A percentile compares a stretch with the other conserved stretches of the same genome.
Conservation (phyloP, 2,888 invertebrate species). For the Netelia fuscicornis region DNA sequence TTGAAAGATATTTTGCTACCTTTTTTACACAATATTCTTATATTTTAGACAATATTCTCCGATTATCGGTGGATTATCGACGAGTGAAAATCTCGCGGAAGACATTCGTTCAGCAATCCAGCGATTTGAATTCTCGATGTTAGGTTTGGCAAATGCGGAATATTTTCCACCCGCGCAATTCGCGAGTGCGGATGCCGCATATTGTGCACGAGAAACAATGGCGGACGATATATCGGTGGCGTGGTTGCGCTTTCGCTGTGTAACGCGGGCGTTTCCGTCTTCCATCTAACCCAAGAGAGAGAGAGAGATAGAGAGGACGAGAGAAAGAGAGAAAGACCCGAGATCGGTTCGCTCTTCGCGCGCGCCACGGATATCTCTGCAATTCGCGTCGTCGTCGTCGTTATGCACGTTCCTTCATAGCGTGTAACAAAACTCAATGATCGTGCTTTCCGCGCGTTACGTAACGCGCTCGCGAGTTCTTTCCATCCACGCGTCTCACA, state of each 20-base stretch:
- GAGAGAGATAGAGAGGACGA: background rate
- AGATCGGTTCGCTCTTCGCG: background rate
- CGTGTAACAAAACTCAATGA: slow-evolving; percentile 45
- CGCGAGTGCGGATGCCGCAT: background rate
- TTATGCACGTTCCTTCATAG: slow-evolving; percentile 46
- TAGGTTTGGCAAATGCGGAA: background rate
- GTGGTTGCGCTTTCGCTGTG: background rate
- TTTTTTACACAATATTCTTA: too few relatives aligned
- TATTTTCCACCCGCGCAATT: background rate
- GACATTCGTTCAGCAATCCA: background rate
- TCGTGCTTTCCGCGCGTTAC: slow-evolving; percentile 33
- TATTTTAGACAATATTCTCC: too few relatives aligned
- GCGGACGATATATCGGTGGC: background rate
- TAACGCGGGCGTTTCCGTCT: background rate
- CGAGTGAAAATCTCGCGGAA: background rate
- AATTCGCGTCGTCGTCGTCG: slow-evolving; percentile 5
- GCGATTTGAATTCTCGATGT: slow-evolving; percentile 19
- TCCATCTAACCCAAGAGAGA: background rate
- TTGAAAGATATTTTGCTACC: too few relatives aligned
- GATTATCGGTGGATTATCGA: too few relatives aligned
- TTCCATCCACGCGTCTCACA: background rate
- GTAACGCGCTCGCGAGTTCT: background rate
- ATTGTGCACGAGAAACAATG: slow-evolving; percentile 4
- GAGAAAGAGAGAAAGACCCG: background rate
- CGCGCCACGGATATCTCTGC: slow-evolving; percentile 19